Evolutionary conservation across 1,140 invertebrate species (phyloP).

Genomic region (Drosophila subpulchrella): DNA sequence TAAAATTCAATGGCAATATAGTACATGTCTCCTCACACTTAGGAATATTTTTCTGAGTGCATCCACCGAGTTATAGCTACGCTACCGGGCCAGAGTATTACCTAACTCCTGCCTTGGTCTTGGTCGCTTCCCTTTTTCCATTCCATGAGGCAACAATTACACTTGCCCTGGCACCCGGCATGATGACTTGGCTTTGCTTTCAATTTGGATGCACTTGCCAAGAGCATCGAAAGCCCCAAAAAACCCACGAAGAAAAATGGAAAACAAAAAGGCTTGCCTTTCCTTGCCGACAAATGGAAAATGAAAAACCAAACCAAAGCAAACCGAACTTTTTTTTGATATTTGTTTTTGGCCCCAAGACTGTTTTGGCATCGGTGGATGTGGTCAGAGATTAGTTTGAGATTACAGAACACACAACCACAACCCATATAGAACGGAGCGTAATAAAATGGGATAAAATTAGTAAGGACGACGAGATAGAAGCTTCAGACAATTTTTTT

Average conservation of each 20-base stretch:
- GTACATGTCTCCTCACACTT: too few relatives aligned
- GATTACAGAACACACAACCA: conserved; percentile 18
- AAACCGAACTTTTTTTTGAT: conserved; percentile 23
- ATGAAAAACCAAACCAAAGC: conserved; percentile 28
- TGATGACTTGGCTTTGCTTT: conserved; percentile 59
- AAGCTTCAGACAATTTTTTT: conserved; percentile 50
- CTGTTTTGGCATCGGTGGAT: conserved; percentile 23
- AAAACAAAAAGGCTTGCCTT: conserved; percentile 10
- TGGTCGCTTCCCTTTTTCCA: not conserved
- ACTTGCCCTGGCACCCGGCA: conserved; percentile 41
- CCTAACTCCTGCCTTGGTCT: conserved; percentile 6
- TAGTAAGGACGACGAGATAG: conserved; percentile 12
- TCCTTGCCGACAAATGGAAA: conserved; percentile 3
- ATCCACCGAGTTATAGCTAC: too few relatives aligned
- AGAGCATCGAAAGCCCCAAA: conserved; percentile 21
- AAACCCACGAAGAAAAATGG: conserved; percentile 14
- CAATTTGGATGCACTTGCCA: conserved; percentile 62
- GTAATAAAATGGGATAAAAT: conserved; percentile 55
- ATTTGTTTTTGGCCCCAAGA: conserved; percentile 26
- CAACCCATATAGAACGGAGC: conserved; percentile 42
- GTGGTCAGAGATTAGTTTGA: conserved; percentile 46
- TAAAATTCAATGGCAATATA: too few relatives aligned
- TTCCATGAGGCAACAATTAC: conserved; percentile 56
- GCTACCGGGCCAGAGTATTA: conserved; percentile 19
- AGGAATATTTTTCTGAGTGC: too few relatives aligned